Base-by-base conservation (phyloP, 1,140 invertebrate genomes). In the Saccostrea cuccullata region DNA sequence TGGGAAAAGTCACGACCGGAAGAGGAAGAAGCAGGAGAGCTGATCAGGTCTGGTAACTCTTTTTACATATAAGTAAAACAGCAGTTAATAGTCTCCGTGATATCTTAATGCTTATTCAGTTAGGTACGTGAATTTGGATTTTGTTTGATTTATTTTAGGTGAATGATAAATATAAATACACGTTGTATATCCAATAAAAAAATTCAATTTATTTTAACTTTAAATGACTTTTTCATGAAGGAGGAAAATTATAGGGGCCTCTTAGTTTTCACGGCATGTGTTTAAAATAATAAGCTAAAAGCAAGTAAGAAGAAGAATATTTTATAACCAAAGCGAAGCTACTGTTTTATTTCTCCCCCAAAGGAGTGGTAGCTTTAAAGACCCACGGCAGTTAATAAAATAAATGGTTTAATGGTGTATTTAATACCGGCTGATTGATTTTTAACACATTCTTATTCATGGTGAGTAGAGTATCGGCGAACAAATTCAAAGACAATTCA, bases 401-500 rank as follows among this genome's bases (percentile, higher is more conserved):
- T 77, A 77, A 77, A 77, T 77, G 26, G 70, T 26, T 30, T 77
- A 15, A 6, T 77, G 30, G 30, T 77, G 70, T 77, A 30, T 77
- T 77, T 30, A 77, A 17, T 11, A 77, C 2, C 4, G 15, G 30
- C 26, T 15, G 30, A 77, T 77, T 77, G 70, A 77, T 77, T 77
- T 67, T 77, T 77, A 30, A 30, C 70, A 26, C 70, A 15, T 77
- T 77, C 26, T 77, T 77, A 17, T 15, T 36, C 26, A 15, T 26
- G 26, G 26, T 36, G 70, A 26, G 26, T 11, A 12, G 26, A 77
- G 26, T 15, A 77, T 77, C 30, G 15, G 17, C 30, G 15, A 77
- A 77, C 26, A 77, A 47, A 77, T 36, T 77, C 70, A 77, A 36
- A 77, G 70, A 77, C 70, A 77, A 64, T 64, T n/a, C 17, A 64